phyloP scores from a whole-genome alignment of 2,113 vertebrate species.

The Dicaeum eximium region DNA sequence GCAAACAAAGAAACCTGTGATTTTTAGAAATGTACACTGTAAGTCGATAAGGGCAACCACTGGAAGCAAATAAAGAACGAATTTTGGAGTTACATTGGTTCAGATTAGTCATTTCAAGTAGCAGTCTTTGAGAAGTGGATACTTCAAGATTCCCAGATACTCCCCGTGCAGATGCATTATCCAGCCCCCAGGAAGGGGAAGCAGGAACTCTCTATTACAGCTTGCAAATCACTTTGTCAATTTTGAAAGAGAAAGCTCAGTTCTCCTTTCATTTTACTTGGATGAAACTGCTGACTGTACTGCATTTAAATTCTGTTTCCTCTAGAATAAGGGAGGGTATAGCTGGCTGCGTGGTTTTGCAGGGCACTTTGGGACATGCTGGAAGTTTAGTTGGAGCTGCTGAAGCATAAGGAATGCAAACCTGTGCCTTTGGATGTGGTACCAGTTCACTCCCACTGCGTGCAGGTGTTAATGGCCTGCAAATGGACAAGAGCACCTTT shows the following conservation, averaged over 20 bases:
- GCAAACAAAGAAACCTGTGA: background rate
- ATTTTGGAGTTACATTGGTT: background rate
- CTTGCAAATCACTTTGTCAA: background rate
- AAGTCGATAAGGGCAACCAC: background rate
- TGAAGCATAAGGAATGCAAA: background rate
- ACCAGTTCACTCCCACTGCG: background rate
- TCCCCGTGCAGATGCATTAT: background rate
- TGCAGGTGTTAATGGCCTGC: background rate
- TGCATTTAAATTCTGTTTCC: background rate
- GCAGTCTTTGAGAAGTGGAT: background rate
- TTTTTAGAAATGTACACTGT: background rate
- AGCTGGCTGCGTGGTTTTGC: background rate
- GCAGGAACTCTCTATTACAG: background rate
- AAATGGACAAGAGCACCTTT: background rate
- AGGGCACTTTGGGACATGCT: background rate
- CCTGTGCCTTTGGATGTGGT: background rate
- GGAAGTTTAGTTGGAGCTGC: background rate
- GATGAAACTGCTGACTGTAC: background rate
- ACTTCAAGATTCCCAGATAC: background rate
- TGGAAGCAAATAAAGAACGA: slow-evolving; percentile 11
- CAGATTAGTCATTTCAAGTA: background rate
- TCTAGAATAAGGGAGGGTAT: background rate
- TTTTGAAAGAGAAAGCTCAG: background rate
- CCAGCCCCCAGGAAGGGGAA: background rate
- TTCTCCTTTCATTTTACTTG: background rate